Evolutionary conservation across 2,113 vertebrate species (phyloP), one percentile per base, ranked within the genome.

Genomic region (Centropus unirufus): DNA sequence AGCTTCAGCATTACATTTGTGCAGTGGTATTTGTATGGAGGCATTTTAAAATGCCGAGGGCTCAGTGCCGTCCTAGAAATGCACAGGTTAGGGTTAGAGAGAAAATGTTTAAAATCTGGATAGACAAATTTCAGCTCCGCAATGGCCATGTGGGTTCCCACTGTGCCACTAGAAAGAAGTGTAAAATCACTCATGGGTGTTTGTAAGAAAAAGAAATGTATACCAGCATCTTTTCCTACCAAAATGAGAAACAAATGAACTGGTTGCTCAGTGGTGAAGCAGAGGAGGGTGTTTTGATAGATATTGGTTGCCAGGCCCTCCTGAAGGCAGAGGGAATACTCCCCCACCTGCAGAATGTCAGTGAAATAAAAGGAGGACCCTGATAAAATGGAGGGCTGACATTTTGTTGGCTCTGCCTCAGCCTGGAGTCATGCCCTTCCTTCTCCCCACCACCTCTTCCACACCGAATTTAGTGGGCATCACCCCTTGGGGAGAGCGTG

Each of bases 361-460:
- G 9, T 1, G 0, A 0, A 0, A 51, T 12, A 23, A 46, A 80
- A 69, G 36, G 12, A 23, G 23, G 16, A 14, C 42, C 20, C 34
- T 69, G 49, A 58, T 34, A 55, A 63, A 74, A 63, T 16, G 29
- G 42, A 75, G 23, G 69, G 14, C 22, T 64, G n/a, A 46, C 24
- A 12, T 75, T 58, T 39, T 52, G 55, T 23, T 46, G 74, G 29
- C 30, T 89, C 23, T 89, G 34, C 62, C 16, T 75, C 55, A 68
- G 36, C 62, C 27, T 42, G 40, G 34, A 83, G 40, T 73, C 30
- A 44, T 0, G 1, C 24, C 40, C 32, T 51, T 80, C 36, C 68
- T 46, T 30, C 55, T 62, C 27, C 26, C 34, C 2, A 1, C 32
- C 0, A 5, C 36, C 55, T 69, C 17, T 47, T 75, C 62, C 49